phyloP scores from a whole-genome alignment of 2,797 vertebrate genomes.

The Sardinella longiceps region DNA sequence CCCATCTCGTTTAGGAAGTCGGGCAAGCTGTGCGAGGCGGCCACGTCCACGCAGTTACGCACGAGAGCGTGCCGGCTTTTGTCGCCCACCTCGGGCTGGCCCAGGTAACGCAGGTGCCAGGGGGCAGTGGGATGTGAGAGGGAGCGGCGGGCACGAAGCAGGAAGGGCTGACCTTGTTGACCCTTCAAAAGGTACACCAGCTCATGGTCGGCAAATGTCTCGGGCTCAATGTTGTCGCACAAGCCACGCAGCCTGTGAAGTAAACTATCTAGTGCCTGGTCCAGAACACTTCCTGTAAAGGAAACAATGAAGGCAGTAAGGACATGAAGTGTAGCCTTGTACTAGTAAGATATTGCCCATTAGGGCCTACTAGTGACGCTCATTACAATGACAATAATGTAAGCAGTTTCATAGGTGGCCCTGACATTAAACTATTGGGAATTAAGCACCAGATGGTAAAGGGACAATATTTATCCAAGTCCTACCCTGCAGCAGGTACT shows the following conservation, averaged over 20 bases:
- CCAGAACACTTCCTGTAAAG: conserved; percentile 87
- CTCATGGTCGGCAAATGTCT: conserved; percentile 93
- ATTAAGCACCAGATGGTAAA: not conserved
- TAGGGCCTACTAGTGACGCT: not conserved
- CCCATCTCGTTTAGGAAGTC: conserved; percentile 98
- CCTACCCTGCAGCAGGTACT: conserved; percentile 91
- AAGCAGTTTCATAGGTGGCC: not conserved
- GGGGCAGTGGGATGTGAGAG: conserved; percentile 85
- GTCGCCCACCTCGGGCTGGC: conserved; percentile 95
- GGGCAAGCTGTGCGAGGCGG: conserved; percentile 90
- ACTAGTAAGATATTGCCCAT: too few relatives aligned
- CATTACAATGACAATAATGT: not conserved
- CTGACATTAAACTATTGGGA: not conserved
- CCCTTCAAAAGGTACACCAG: conserved; percentile 96
- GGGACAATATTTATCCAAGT: not conserved
- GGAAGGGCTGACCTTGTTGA: conserved; percentile 95
- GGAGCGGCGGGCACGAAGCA: conserved; percentile 88
- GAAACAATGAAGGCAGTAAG: not conserved
- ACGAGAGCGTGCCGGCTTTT: conserved; percentile 91
- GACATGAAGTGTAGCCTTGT: not conserved
- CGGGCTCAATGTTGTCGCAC: conserved; percentile 96
- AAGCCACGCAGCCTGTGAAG: conserved; percentile 92
- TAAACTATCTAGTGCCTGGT: conserved; percentile 93
- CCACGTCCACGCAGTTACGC: conserved; percentile 94
- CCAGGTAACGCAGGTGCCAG: conserved; percentile 94